Evolutionary conservation across 2,888 invertebrate species (phyloP), one percentile per base, ranked within the genome.

Genomic region (Keiferia lycopersicella): DNA sequence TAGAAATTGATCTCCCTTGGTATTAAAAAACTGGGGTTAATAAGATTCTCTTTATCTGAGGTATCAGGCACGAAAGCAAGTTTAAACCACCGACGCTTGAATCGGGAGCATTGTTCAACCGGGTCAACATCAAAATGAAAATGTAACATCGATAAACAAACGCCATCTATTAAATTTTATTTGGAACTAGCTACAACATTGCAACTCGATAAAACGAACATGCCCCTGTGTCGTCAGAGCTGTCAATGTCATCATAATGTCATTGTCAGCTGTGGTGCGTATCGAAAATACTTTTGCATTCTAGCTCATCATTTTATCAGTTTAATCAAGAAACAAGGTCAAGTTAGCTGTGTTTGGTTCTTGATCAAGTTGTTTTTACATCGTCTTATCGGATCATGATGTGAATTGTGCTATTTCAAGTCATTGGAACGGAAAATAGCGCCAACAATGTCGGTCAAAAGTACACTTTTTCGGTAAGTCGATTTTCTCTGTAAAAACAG

Each of bases 351-450:
- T 45, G 45, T 53, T 53, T 26, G 12, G 14, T 48, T 3, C 51
- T 53, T 26, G 51, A 53, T 53, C 22, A 53, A 22, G 26, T 53
- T 53, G 51, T 53, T 53, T 26, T 53, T 53, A 53, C 45, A 1
- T 45, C 45, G n/a, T 8, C 45, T 45, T 45, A 45, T 45, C 45
- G 45, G 45, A n/a, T 45, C 45, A 45, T 45, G 16, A 45, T 45
- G 45, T 45, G 16, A 45, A 45, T 45, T 45, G 45, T n/a, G 45
- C 16, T 41, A 45, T 45, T 45, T 45, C 45, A 16, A n/a, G 45
- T 45, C 45, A 45, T 16, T 45, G 16, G 6, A 16, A 16, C 45
- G 16, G 16, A 45, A 45, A 45, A n/a, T 45, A 45, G 45, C 45
- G 16, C n/a, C 8, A 6, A 45, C 51, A 7, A 51, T 51, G 51